These are phyloP conservation scores for Grantiella picta DNA, from an alignment of 2,113 vertebrate genomes.

Conservation along the genomic window DNA sequence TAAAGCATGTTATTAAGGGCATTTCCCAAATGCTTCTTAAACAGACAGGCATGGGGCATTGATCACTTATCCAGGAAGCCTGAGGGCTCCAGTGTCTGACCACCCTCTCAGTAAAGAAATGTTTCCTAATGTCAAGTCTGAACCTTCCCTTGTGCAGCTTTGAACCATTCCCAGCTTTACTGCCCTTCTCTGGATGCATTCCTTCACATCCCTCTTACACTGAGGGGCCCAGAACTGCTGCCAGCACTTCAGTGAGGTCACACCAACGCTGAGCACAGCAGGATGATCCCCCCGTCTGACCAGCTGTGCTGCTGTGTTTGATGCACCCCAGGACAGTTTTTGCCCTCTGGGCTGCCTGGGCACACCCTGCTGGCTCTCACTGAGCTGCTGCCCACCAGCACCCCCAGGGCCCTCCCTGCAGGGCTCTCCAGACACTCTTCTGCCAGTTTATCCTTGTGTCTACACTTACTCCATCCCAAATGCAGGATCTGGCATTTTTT, in stretches of 20 bases:
- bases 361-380: neutral
- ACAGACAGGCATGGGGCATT: accelerated
- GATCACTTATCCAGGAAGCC: neutral
- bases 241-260: accelerated
- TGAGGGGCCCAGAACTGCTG: neutral
- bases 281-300: neutral
- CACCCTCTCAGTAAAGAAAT: neutral
- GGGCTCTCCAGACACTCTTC: neutral
- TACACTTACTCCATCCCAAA: neutral
- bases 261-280: neutral
- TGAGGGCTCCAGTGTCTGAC: neutral
- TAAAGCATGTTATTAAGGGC: neutral
- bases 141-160: neutral
- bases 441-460: neutral
- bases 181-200: neutral
- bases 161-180: neutral
- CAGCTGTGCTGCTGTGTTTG: neutral
- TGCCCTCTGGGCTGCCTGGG: neutral
- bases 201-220: neutral
- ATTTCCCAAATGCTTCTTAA: neutral
- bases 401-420: neutral
- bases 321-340: neutral
- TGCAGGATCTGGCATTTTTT: neutral
- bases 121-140: neutral
- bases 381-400: neutral